These are phyloP conservation scores for Typhlichthys eigenmanni DNA, from an alignment of 2,797 vertebrate genomes.

Conservation along the genomic window DNA sequence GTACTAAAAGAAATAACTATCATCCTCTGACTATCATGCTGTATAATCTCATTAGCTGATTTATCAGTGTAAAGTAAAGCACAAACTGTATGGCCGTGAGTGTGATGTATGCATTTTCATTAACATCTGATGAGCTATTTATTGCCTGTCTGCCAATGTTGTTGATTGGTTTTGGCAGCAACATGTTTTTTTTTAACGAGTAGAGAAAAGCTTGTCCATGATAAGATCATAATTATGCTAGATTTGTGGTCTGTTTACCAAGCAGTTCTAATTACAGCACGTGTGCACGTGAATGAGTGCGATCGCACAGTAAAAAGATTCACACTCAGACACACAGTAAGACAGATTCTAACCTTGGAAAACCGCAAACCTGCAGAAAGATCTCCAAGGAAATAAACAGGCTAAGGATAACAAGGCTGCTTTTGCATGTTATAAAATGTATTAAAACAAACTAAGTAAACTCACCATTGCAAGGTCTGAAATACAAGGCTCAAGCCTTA, in stretches of 20 bases:
- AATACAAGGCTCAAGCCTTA: too few species aligned
- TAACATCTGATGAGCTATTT: constrained; percentile 27
- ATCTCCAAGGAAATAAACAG: constrained; percentile 1
- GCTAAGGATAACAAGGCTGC: constrained; percentile 2
- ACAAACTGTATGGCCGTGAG: background rate
- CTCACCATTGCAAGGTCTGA: background rate
- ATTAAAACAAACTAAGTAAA: background rate
- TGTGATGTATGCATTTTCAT: constrained; percentile 20
- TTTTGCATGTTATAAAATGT: background rate
- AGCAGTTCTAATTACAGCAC: too few species aligned
- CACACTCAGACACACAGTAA: background rate
- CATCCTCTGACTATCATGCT: constrained; percentile 3
- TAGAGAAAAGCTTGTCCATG: background rate
- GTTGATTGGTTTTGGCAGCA: constrained; percentile 33
- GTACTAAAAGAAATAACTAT: constrained; percentile 16
- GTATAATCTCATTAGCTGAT: constrained; percentile 9
- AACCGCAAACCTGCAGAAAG: background rate
- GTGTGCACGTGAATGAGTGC: background rate
- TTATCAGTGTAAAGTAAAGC: constrained; percentile 15
- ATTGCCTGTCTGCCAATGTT: constrained; percentile 27
- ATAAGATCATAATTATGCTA: background rate
- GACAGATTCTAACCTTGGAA: too few species aligned
- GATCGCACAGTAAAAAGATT: background rate
- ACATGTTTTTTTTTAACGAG: constrained; percentile 6
- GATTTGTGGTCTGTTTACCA: background rate